These are phyloP conservation scores for Microcebus lehilahytsara DNA, from an alignment of 2,113 vertebrate species.

Conservation along the genomic window DNA sequence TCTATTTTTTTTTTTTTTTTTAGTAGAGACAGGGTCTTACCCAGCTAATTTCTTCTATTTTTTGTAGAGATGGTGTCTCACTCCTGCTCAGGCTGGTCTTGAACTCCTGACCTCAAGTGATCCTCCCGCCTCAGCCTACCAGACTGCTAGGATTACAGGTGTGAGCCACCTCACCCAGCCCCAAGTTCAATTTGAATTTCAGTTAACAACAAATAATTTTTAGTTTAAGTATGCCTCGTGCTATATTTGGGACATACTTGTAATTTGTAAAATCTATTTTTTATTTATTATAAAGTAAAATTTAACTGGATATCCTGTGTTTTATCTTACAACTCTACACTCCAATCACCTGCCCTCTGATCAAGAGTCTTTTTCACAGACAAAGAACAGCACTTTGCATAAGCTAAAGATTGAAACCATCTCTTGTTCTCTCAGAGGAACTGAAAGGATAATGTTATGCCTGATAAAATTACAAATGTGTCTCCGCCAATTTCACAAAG, in stretches of 20 bases:
- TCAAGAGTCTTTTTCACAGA: neutral
- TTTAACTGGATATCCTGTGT: neutral
- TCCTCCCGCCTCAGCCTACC: too few relatives aligned
- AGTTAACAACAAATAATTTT: slow-evolving; percentile 6
- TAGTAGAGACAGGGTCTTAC: too few relatives aligned
- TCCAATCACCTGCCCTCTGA: neutral
- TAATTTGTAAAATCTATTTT: neutral
- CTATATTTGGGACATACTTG: neutral
- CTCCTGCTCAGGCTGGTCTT: too few relatives aligned
- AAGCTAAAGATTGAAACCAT: slow-evolving; percentile 52
- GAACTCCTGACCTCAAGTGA: too few relatives aligned
- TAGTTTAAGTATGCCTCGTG: neutral
- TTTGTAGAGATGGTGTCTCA: too few relatives aligned
- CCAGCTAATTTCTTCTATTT: too few relatives aligned
- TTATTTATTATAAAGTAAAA: slow-evolving; percentile 28
- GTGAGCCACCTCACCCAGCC: too few relatives aligned
- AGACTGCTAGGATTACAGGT: too few relatives aligned
- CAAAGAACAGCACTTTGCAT: slow-evolving; percentile 48
- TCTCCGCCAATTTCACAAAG: neutral
- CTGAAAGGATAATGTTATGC: slow-evolving; percentile 28
- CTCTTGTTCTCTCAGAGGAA: slow-evolving; percentile 55
- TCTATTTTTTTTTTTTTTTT: too few relatives aligned
- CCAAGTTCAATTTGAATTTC: neutral
- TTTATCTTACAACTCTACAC: neutral
- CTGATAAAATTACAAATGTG: slow-evolving; percentile 6